Evolutionary conservation across 2,797 vertebrate genomes (phyloP).

Genomic region (Petrocephalus sullivani): DNA sequence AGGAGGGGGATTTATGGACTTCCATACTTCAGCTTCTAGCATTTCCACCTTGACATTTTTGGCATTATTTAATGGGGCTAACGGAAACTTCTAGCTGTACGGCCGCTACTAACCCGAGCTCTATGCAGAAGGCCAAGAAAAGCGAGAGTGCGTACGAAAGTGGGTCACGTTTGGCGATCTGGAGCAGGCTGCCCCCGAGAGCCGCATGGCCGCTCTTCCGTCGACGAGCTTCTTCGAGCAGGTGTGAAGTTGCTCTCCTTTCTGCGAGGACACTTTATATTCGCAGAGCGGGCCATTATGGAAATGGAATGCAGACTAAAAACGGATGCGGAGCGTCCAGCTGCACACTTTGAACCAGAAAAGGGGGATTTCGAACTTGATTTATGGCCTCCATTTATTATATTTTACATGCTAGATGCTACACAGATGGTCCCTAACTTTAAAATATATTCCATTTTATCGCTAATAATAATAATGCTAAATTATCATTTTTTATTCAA

Average conservation of each 20-base stretch:
- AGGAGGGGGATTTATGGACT: background rate
- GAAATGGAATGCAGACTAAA: constrained; percentile 1
- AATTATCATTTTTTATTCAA: background rate
- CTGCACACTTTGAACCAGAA: constrained; percentile 11
- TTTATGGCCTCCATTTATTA: background rate
- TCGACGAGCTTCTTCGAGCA: background rate
- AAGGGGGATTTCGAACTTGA: background rate
- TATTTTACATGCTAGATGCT: background rate
- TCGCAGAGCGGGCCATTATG: background rate
- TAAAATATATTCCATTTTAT: background rate
- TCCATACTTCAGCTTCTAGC: background rate
- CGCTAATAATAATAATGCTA: background rate
- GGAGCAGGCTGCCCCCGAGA: background rate
- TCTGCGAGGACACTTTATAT: background rate
- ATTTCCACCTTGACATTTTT: background rate
- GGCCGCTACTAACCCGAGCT: background rate
- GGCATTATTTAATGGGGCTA: background rate
- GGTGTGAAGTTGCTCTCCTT: background rate
- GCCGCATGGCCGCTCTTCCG: background rate
- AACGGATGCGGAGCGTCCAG: background rate
- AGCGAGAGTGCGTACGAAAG: background rate
- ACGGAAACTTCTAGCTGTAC: background rate
- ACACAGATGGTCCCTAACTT: background rate
- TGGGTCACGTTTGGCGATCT: background rate
- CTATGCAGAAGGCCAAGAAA: background rate